Percentiles rank a stretch among this genome's conserved stretches.
phyloP scores from a whole-genome alignment of 2,888 invertebrate genomes.

The Ophion obscuratus region DNA sequence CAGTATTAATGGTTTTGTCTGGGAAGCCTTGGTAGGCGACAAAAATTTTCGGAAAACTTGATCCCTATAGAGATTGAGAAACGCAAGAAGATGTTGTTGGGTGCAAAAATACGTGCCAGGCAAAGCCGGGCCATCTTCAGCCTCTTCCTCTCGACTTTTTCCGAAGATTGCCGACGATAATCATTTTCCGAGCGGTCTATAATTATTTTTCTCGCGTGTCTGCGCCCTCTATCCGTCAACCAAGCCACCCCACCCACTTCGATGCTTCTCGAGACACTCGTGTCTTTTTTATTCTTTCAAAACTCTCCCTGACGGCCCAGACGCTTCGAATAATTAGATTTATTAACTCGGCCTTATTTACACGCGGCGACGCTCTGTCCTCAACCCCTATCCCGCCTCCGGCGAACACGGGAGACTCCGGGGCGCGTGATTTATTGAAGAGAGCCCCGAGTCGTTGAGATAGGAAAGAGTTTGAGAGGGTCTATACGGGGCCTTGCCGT shows the following conservation, averaged over 20 bases:
- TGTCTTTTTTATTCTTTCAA: constrained; percentile 27
- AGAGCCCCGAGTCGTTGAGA: constrained; percentile 62
- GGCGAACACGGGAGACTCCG: constrained; percentile 45
- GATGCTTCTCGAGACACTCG: constrained; percentile 35
- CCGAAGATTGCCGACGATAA: constrained; percentile 70
- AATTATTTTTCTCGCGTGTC: constrained; percentile 75
- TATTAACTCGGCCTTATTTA: constrained; percentile 79
- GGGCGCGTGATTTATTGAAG: constrained; percentile 77
- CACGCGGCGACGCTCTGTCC: constrained; percentile 69
- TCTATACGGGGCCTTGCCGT: not conserved
- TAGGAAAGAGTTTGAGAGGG: not conserved
- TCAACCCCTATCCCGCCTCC: constrained; percentile 10
- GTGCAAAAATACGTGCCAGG: constrained; percentile 50
- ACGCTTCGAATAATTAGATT: constrained; percentile 77
- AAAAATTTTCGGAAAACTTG: constrained; percentile 58
- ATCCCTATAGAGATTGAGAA: constrained; percentile 62
- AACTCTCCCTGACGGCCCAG: constrained; percentile 47
- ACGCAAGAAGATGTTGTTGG: constrained; percentile 18
- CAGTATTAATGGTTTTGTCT: constrained; percentile 52
- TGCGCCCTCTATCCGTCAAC: constrained; percentile 16
- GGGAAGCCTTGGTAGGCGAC: constrained; percentile 25
- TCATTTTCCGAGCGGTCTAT: constrained; percentile 62
- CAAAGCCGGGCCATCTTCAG: constrained; percentile 19
- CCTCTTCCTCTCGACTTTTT: constrained; percentile 22
- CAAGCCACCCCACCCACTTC: constrained; percentile 38